Evolutionary conservation across 2,888 invertebrate species (phyloP).

Genomic region (Chrysolina haemoptera): DNA sequence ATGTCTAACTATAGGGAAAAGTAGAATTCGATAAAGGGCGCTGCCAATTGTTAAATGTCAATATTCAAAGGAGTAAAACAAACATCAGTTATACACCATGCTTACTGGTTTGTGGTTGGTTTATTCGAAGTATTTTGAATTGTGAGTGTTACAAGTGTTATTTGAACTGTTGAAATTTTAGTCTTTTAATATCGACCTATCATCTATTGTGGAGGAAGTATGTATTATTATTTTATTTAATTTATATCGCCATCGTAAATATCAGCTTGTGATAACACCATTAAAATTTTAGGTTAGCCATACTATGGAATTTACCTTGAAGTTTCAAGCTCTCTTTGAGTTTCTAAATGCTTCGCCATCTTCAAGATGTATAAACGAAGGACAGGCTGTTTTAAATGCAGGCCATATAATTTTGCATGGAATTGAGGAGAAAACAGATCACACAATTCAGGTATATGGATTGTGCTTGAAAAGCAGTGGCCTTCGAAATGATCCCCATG

Average conservation of each 20-base stretch:
- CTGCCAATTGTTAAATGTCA: not conserved
- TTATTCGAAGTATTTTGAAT: too few species aligned
- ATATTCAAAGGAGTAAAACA: not conserved
- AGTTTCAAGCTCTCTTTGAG: not conserved
- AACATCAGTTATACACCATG: too few species aligned
- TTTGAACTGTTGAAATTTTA: too few species aligned
- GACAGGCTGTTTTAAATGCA: not conserved
- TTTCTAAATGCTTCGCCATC: not conserved
- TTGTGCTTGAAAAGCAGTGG: conserved; percentile 1
- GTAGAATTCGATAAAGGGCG: not conserved
- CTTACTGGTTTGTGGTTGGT: too few species aligned
- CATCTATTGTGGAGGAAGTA: too few species aligned
- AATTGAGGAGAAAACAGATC: not conserved
- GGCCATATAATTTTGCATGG: too few species aligned
- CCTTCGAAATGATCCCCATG: not conserved
- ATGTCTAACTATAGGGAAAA: not conserved
- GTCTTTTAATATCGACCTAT: too few species aligned
- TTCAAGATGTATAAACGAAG: not conserved
- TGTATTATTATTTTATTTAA: too few species aligned
- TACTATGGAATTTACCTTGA: not conserved
- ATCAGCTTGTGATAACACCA: too few species aligned
- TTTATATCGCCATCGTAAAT: too few species aligned
- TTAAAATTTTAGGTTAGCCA: not conserved
- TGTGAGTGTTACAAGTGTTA: too few species aligned
- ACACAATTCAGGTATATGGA: not conserved